These are phyloP conservation scores for Falco columbarius DNA, from an alignment of 2,797 vertebrate genomes.

Conservation along the genomic window DNA sequence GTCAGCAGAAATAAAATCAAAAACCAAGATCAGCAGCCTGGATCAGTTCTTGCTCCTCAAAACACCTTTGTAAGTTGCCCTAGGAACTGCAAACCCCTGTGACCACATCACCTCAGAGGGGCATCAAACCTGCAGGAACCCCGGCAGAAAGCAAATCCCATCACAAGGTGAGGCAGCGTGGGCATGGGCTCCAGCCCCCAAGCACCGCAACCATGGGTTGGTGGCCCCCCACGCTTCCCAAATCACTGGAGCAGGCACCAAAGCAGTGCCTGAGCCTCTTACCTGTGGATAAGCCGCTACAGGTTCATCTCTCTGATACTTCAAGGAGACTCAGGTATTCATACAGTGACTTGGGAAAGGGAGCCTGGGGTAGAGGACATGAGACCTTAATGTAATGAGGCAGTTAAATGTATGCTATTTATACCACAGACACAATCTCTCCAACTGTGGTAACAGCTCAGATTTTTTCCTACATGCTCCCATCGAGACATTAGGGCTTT, in stretches of 20 bases:
- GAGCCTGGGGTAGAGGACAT: not conserved
- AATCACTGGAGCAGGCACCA: rapidly evolving
- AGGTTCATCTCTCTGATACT: not conserved
- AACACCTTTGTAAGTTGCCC: not conserved
- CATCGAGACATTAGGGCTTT: not conserved
- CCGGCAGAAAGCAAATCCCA: rapidly evolving
- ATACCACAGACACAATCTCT: not conserved
- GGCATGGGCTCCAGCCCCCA: not conserved
- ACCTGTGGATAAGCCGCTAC: slow-evolving; percentile 31
- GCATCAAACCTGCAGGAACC: not conserved
- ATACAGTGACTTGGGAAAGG: not conserved
- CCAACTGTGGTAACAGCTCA: not conserved
- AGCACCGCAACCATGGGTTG: rapidly evolving
- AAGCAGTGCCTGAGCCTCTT: not conserved
- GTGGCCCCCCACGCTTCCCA: rapidly evolving
- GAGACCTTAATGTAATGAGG: not conserved
- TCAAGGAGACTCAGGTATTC: not conserved
- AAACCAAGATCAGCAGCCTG: rapidly evolving
- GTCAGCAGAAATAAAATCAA: not conserved
- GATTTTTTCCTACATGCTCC: not conserved
- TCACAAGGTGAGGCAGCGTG: rapidly evolving
- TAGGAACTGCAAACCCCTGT: not conserved
- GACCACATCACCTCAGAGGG: rapidly evolving
- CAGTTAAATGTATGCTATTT: not conserved
- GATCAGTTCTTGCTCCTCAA: not conserved